Conservation (phyloP, 2,888 invertebrate genomes). For the Micoletzkya japonica region DNA sequence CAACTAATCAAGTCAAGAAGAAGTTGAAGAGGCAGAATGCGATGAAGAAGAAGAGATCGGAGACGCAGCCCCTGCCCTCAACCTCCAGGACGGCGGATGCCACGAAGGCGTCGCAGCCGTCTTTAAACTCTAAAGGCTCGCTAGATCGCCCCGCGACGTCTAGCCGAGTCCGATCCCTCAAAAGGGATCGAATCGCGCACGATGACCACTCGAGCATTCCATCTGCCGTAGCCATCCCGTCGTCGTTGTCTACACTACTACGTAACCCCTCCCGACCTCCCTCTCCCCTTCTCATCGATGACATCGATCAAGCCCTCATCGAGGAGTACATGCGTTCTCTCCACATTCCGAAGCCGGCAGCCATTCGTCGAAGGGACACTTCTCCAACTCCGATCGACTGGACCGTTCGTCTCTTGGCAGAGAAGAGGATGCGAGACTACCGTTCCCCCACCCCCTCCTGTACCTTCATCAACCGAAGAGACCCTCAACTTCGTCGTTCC, state of each 20-base stretch:
- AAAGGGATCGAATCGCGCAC: conserved; percentile 18
- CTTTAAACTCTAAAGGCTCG: conserved; percentile 37
- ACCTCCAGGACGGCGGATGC: neutral
- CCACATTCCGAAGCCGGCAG: conserved; percentile 46
- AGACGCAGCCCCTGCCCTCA: neutral
- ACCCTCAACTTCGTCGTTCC: conserved; percentile 30
- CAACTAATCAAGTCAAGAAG: neutral
- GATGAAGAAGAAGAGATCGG: conserved; percentile 24
- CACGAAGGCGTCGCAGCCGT: neutral
- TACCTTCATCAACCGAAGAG: conserved; percentile 31
- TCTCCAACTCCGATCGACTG: conserved; percentile 4
- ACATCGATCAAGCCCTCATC: conserved; percentile 47
- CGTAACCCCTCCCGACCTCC: conserved; percentile 32
- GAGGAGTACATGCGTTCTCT: conserved; percentile 47
- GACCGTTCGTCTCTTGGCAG: neutral
- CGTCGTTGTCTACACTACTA: conserved; percentile 33
- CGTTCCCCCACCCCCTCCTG: conserved; percentile 34
- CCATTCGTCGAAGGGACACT: conserved; percentile 32
- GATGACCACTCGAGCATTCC: neutral
- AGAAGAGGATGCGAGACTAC: conserved; percentile 28
- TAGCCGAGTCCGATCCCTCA: conserved; percentile 39
- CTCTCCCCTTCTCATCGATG: conserved; percentile 34
- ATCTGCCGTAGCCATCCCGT: conserved; percentile 28
- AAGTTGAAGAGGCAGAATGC: conserved; percentile 22
- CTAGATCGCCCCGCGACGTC: conserved; percentile 52